Base-by-base conservation (phyloP, 2,888 invertebrate species). In the Pilophorus perplexus region DNA sequence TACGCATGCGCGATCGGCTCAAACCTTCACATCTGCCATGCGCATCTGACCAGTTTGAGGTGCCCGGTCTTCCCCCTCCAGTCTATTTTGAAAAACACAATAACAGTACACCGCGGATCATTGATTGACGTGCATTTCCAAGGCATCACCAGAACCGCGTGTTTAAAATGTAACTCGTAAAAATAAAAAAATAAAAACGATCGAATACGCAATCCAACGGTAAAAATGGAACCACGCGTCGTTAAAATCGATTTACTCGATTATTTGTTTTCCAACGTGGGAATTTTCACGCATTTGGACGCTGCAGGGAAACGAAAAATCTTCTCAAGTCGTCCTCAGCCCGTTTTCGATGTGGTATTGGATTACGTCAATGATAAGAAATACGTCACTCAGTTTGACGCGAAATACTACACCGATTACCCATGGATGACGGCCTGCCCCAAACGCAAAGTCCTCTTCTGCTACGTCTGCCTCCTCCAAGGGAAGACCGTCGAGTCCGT, bases 371-470 rank as follows among this genome's bases (percentile, higher is more conserved):
- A 48, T 20, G 62, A 46, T n/a, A 28, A 46, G 28, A 22, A 28
- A 6, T 62, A 28, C 62, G 48, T 28, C 8, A 46, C 46, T 6
- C 48, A 18, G n/a, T 62, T 62, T 33, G 46, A 46, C 4, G n/a
- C 46, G 20, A 62, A 62, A 12, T 46, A 62, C 23, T 62, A 62
- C 48, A 22, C 37, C 12, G 62, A 62, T 5, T 62, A 46, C 48
- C 62, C 62, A 0, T 62, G 62, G 62, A 62, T 62, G 62, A 62
- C 62, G 2, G 62, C 62, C n/a, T 62, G 62, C 38, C 62, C 62
- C 22, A 62, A 62, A 12, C 14, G 62, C 33, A 44, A 62, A 18
- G 62, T 62, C 14, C 23, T 62, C 2, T 62, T 62, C 48, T 62
- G 62, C 37, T 62, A n/a, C 46, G 62, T 48, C 10, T 62, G 62